These are phyloP conservation scores for Epizoanthus scotinus DNA, from an alignment of 92 coral and sea anemone genomes.

Conservation along the genomic window DNA sequence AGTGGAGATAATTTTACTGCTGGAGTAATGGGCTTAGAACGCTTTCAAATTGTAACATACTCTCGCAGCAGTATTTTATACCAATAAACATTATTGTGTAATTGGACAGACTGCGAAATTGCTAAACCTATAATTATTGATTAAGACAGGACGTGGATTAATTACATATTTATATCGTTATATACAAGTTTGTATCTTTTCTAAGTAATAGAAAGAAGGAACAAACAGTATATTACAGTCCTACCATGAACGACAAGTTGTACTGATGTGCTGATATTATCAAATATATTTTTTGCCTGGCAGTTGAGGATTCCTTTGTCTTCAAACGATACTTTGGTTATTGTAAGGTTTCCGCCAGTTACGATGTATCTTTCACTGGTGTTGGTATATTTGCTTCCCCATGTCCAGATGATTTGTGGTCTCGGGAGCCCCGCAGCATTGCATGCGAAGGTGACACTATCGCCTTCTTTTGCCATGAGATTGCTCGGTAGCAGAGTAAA, in stretches of 20 bases:
- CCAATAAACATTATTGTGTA: too few species aligned
- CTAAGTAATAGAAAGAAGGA: not conserved
- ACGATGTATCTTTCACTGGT: not conserved
- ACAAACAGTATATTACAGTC: not conserved
- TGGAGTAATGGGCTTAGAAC: too few species aligned
- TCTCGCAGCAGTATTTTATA: too few species aligned
- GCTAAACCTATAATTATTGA: too few species aligned
- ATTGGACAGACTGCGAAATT: too few species aligned
- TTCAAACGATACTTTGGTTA: conserved; percentile 10
- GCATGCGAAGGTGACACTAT: not conserved
- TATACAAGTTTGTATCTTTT: too few species aligned
- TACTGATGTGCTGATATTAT: not conserved
- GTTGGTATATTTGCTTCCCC: not conserved
- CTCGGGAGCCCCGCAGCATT: conserved; percentile 12
- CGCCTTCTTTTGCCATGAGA: conserved; percentile 12
- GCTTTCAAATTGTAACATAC: too few species aligned
- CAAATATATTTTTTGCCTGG: conserved; percentile 8
- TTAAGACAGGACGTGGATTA: too few species aligned
- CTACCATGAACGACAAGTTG: conserved; percentile 14
- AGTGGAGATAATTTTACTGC: too few species aligned
- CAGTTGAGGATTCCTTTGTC: conserved; percentile 21
- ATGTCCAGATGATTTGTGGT: conserved; percentile 13
- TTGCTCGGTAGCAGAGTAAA: conserved; percentile 21
- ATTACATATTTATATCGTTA: too few species aligned
- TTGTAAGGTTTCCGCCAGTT: not conserved